Evolutionary conservation across 2,888 invertebrate genomes (phyloP), one percentile per base, ranked within the genome.

Genomic region (Drosophila paucipuncta): DNA sequence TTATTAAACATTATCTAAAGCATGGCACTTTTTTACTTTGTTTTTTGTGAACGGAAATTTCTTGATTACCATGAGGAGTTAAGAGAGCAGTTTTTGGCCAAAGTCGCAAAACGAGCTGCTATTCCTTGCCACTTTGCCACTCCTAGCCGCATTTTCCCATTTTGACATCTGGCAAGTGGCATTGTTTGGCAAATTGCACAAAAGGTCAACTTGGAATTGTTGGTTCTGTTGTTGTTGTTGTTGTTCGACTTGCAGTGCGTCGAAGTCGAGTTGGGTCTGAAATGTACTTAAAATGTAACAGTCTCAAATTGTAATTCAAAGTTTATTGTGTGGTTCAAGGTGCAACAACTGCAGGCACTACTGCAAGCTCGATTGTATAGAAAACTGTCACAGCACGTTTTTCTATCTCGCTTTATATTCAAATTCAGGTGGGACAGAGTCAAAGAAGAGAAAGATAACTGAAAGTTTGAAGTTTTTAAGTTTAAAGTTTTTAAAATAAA

Each of bases 1-100:
- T 54, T 71, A 50, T 86, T 80, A 59, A 35, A 86, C 68, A 5
- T 70, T 89, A 66, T 84, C 78, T 87, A 54, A 68, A 52, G 41
- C 68, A 41, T 50, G 13, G n/a, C 39, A 57, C 62, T 68, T 64
- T 37, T 18, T 18, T 41, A 25, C 16, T 16, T 47, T 47, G 10
- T 16, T 16, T 47, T n/a, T 6, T 25, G n/a, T 43, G 31, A 22
- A 22, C n/a, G 39, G 13, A 49, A 43, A 50, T 57, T 41, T 47
- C 4, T 37, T 59, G 39, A 33, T 52, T 55, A n/a, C 35, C 31
- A 49, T 60, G 22, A n/a, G 11, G 54, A 64, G 73, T 65, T 63
- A 78, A 78, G 58, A 58, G 52, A 50, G 58, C 50, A 63, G 59
- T 25, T 11, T 22, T 37, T 37, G 37, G 10, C 55, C 53, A 50